phyloP scores from a whole-genome alignment of 2,888 invertebrate species.

The Congeria kusceri region DNA sequence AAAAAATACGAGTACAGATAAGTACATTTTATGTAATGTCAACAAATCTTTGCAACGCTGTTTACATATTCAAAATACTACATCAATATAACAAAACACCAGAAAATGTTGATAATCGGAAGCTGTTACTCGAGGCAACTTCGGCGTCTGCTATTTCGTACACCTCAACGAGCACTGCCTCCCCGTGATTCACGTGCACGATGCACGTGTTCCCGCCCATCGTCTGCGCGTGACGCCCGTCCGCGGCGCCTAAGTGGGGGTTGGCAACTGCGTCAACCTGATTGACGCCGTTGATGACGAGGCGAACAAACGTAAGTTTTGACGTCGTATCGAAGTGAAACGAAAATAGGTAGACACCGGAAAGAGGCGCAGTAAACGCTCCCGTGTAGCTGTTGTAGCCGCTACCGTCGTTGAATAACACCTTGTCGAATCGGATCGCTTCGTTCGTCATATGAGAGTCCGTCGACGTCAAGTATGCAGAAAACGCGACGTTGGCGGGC shows the following conservation, averaged over 20 bases:
- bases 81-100: constrained; percentile 27
- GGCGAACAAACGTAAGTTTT: constrained; percentile 18
- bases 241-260: constrained; percentile 3
- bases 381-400: constrained; percentile 16
- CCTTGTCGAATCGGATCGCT: constrained; percentile 19
- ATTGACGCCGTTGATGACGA: constrained; percentile 23
- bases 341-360: constrained; percentile 7
- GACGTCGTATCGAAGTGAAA: constrained; percentile 19
- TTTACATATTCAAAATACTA: no score
- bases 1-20: no score
- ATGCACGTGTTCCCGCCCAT: constrained; percentile 29
- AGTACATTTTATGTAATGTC: no score
- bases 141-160: constrained; percentile 19
- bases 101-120: constrained; percentile 24
- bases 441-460: constrained; percentile 1
- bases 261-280: constrained; percentile 28
- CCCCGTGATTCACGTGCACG: constrained; percentile 15
- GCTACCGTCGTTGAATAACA: constrained; percentile 22
- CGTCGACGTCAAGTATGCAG: constrained; percentile 22
- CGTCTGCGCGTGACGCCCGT: neutral
- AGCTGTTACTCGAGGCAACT: constrained; percentile 1
- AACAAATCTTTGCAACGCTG: no score
- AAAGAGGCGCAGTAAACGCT: constrained; percentile 23
- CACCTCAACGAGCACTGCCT: constrained; percentile 17
- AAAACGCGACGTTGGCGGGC: constrained; percentile 16